Evolutionary conservation across 2,797 vertebrate genomes (phyloP), one percentile per base, ranked within the genome.

Genomic region (Bradypodion pumilum): DNA sequence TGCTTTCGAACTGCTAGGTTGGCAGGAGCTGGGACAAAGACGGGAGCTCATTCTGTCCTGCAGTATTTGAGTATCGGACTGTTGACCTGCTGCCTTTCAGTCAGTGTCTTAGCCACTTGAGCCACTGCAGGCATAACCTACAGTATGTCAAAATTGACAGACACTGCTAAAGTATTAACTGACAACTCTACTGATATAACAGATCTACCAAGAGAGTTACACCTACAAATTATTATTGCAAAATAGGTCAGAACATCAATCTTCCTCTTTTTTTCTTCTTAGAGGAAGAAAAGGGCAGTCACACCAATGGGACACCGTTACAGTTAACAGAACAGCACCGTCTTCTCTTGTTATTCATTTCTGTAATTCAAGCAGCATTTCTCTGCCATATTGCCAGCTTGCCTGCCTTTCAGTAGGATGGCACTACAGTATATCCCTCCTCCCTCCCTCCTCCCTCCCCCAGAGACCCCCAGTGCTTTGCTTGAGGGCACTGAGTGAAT

Each of bases 401-500:
- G 37, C 74, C 42, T 87, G 63, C 72, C 74, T 59, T 65, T 76
- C n/a, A 62, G 56, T 35, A 73, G 74, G 56, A 84, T 59, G 78
- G 56, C 52, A 70, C 25, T 40, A 42, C 32, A 49, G 25, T 74
- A 35, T 0, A 85, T 16, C 0, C 5, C 66, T 82, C 82, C 80
- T 35, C 83, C 77, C 81, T 86, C 72, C 84, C 42, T 32, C 40
- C 16, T 29, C 44, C 7, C n/a, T 5, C 91, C 89, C 79, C 75
- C 1, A 3, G 90, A 93, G 93, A 94, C 78, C 42, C 84, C 82
- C 85, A 1, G 85, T 49, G 65, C 95, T 92, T 95, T 93, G 96
- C 96, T 95, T 68, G 85, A 95, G 95, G 96, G 95, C 94, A 96
- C 93, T 40, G 88, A 85, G 93, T 84, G 95, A 95, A 94, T 92